Evolutionary conservation across 2,113 vertebrate species (phyloP).

Genomic region (Cacatua alba): DNA sequence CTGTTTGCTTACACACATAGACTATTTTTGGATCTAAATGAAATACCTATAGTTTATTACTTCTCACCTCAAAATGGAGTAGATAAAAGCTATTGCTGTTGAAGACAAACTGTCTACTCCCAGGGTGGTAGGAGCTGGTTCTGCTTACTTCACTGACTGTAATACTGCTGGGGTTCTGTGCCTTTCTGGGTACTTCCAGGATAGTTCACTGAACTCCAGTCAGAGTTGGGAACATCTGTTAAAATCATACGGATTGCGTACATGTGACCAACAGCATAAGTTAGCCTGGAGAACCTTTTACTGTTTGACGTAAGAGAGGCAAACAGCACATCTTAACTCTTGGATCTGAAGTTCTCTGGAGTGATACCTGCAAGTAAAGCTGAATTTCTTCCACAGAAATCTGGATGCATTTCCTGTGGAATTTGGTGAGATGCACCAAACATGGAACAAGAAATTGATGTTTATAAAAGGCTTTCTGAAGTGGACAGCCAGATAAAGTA

Average conservation of each 20-base stretch:
- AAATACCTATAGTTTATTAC: background rate
- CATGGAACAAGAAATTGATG: background rate
- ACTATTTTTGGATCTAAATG: background rate
- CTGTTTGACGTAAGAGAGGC: background rate
- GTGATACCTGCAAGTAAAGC: background rate
- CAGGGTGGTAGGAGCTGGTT: background rate
- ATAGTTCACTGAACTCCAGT: background rate
- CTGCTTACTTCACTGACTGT: background rate
- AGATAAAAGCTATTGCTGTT: background rate
- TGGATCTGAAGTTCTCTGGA: background rate
- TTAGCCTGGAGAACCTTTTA: background rate
- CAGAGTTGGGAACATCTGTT: background rate
- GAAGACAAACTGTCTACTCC: background rate
- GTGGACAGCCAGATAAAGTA: background rate
- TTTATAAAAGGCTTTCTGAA: background rate
- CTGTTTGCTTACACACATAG: background rate
- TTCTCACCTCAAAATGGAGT: background rate
- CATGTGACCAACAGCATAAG: background rate
- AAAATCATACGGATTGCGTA: background rate
- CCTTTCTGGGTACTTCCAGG: background rate
- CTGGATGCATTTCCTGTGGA: background rate
- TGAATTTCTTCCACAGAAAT: background rate
- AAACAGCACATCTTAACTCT: background rate
- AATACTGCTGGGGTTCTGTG: background rate
- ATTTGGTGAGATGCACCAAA: background rate